phyloP scores from a whole-genome alignment of 1,140 invertebrate species.

The Polyergus mexicanus region DNA sequence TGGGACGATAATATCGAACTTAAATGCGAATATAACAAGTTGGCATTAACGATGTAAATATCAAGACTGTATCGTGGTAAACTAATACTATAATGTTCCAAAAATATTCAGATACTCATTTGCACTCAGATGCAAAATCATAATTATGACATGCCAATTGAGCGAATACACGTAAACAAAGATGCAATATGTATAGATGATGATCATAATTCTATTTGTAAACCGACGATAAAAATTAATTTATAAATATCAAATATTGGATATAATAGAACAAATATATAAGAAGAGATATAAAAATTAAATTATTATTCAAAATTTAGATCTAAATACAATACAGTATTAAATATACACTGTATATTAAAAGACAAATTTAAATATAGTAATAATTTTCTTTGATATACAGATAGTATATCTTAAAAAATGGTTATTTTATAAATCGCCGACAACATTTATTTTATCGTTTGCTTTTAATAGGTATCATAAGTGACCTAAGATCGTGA shows the following conservation, averaged over 20 bases:
- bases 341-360: slow-evolving; percentile 4
- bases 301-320: not conserved
- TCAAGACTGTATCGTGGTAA: not conserved
- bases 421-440: not conserved
- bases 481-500: not conserved
- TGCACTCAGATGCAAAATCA: not conserved
- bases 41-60: slow-evolving; percentile 2
- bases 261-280: not conserved
- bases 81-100: not conserved
- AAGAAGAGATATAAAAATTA: not conserved
- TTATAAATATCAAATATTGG: not conserved
- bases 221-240: not conserved
- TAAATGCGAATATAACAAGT: not conserved
- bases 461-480: not conserved
- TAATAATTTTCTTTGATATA: not conserved
- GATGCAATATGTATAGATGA: too few species aligned
- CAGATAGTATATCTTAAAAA: not conserved
- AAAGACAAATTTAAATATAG: not conserved
- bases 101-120: slow-evolving; percentile 15
- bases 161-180: not conserved
- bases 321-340: not conserved
- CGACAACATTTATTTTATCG: not conserved
- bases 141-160: not conserved
- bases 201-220: not conserved
- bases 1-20: not conserved